A percentile compares a stretch with the other conserved stretches of the same genome.
These are phyloP conservation scores for Condylura cristata DNA, from an alignment of 2,113 vertebrate species.

Conservation along the genomic window DNA sequence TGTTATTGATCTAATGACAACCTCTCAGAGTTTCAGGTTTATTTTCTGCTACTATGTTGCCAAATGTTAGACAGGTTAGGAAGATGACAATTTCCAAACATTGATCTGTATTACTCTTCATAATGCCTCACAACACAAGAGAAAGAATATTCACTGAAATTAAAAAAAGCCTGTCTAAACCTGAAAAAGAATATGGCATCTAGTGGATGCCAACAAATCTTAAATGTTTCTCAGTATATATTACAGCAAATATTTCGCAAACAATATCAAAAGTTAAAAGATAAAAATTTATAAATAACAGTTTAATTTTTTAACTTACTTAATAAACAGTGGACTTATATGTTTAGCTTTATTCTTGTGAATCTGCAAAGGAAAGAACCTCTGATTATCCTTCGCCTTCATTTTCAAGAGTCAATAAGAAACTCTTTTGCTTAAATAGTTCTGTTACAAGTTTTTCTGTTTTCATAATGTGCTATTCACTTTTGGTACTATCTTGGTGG, in stretches of 20 bases:
- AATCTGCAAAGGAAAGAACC: neutral
- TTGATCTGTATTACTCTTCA: neutral
- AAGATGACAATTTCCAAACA: conserved; percentile 41
- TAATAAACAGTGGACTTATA: neutral
- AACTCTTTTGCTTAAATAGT: neutral
- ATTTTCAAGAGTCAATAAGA: conserved; percentile 3
- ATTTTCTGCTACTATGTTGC: neutral
- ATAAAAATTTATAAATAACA: neutral
- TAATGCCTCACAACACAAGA: neutral
- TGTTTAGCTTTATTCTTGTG: neutral
- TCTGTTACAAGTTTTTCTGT: neutral
- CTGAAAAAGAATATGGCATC: conserved; percentile 40
- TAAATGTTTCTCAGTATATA: conserved; percentile 13
- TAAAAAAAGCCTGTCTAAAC: neutral
- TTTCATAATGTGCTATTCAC: neutral
- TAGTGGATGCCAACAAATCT: neutral
- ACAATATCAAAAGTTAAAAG: neutral
- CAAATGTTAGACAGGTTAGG: neutral
- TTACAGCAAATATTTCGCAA: neutral
- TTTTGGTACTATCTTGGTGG: no score
- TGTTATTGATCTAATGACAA: conserved; percentile 19
- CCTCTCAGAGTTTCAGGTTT: neutral
- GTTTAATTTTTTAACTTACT: conserved; percentile 14
- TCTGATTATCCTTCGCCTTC: neutral
- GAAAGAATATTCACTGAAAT: conserved; percentile 5